Percentiles rank a stretch among this genome's conserved stretches.
These are phyloP conservation scores for Oxygymnocypris stewartii DNA, from an alignment of 2,113 vertebrate genomes.

Conservation along the genomic window DNA sequence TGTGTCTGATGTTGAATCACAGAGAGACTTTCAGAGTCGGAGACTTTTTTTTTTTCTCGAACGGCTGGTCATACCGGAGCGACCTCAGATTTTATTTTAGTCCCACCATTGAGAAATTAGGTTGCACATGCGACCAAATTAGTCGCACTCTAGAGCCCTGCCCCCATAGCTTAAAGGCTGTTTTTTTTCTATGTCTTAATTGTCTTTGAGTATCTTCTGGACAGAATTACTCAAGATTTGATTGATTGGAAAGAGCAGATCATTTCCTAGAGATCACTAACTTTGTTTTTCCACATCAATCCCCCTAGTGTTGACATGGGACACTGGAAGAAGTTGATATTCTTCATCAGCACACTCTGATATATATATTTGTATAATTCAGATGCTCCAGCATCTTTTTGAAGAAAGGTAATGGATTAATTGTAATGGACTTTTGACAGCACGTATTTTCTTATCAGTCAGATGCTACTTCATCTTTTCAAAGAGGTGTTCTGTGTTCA, in stretches of 20 bases:
- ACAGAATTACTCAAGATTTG: not conserved
- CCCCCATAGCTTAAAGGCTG: not conserved
- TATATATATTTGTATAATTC: not conserved
- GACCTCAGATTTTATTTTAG: too few species aligned
- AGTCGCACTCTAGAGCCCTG: too few species aligned
- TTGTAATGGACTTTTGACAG: too few species aligned
- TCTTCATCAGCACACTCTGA: not conserved
- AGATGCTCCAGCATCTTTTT: too few species aligned
- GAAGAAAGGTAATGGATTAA: too few species aligned
- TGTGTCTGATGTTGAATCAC: not conserved
- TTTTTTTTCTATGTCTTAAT: not conserved
- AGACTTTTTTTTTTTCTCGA: too few species aligned
- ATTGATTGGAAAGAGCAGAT: not conserved
- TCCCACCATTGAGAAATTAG: too few species aligned
- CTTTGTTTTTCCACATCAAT: not conserved
- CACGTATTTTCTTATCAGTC: too few species aligned
- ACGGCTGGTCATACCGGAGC: too few species aligned
- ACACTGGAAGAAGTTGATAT: not conserved
- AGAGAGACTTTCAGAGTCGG: too few species aligned
- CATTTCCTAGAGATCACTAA: conserved; percentile 4
- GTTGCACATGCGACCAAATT: too few species aligned
- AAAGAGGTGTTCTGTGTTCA: not conserved
- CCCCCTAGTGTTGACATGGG: not conserved
- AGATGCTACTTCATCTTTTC: not conserved
- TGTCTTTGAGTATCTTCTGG: not conserved